phyloP scores from a whole-genome alignment of 2,797 vertebrate species.

The Cichlasoma orientale region DNA sequence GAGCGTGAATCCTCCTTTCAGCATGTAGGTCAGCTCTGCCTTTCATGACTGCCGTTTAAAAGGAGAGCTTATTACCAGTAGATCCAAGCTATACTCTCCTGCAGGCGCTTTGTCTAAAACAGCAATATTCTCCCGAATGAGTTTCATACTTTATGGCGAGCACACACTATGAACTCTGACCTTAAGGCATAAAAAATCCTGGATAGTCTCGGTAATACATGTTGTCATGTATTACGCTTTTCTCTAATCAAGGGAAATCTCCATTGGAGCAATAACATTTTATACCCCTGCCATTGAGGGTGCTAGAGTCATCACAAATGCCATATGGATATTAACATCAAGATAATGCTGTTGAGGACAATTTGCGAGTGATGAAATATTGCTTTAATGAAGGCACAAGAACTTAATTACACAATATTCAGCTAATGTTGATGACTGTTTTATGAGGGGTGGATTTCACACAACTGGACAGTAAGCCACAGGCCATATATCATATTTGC shows the following conservation, averaged over 20 bases:
- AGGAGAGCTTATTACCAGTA: conserved; percentile 71
- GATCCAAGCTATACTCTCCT: conserved; percentile 49
- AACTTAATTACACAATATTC: conserved; percentile 61
- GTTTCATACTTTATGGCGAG: conserved; percentile 18
- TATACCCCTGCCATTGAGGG: conserved; percentile 29
- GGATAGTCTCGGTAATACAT: neutral
- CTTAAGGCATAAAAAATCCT: conserved; percentile 16
- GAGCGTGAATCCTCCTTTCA: conserved; percentile 64
- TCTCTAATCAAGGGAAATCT: conserved; percentile 42
- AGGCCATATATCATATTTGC: conserved; percentile 41
- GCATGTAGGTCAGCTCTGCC: conserved; percentile 75
- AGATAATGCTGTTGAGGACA: conserved; percentile 62
- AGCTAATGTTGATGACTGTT: conserved; percentile 58
- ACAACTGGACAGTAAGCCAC: conserved; percentile 45
- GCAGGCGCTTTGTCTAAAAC: conserved; percentile 46
- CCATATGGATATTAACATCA: conserved; percentile 73
- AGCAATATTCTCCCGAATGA: conserved; percentile 34
- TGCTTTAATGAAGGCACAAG: conserved; percentile 57
- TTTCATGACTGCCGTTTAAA: conserved; percentile 69
- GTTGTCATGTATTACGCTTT: conserved; percentile 20
- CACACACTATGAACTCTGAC: conserved; percentile 42
- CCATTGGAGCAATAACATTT: conserved; percentile 46
- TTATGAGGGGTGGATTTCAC: conserved; percentile 54
- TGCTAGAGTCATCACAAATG: conserved; percentile 37
- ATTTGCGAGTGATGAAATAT: conserved; percentile 66